These are phyloP conservation scores for Watsonalla binaria DNA, from an alignment of 2,888 invertebrate genomes.

Conservation along the genomic window DNA sequence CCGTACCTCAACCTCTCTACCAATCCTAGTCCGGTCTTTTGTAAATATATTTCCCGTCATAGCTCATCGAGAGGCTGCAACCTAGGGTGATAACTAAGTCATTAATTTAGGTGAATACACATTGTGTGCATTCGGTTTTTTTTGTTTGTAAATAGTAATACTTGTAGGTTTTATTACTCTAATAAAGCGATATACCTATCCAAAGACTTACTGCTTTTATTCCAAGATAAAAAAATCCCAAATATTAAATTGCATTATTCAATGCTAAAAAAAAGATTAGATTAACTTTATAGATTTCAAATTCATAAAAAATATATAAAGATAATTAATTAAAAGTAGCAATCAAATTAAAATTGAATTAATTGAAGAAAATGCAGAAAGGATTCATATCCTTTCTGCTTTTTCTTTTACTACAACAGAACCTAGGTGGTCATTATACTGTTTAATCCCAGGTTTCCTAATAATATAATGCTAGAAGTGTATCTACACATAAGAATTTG, in stretches of 20 bases:
- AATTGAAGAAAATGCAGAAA: too few species aligned
- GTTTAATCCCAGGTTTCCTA: too few species aligned
- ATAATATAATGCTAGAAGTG: too few species aligned
- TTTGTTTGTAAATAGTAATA: conserved; percentile 65
- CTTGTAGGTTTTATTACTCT: conserved; percentile 48
- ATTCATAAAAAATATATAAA: too few species aligned
- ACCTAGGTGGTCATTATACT: too few species aligned
- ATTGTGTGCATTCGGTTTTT: conserved; percentile 38
- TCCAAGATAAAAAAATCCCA: conserved; percentile 9
- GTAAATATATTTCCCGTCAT: conserved; percentile 63
- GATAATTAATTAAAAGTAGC: too few species aligned
- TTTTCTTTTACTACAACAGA: too few species aligned
- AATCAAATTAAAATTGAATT: too few species aligned
- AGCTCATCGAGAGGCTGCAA: conserved; percentile 76
- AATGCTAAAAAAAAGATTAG: background rate
- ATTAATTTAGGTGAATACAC: conserved; percentile 65
- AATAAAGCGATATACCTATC: conserved; percentile 50
- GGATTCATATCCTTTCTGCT: too few species aligned
- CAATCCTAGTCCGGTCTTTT: conserved; percentile 53
- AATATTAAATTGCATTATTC: background rate
- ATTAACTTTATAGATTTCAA: too few species aligned
- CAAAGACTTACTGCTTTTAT: conserved; percentile 50
- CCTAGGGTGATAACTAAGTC: conserved; percentile 77
- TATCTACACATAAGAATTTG: too few species aligned
- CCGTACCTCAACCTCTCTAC: conserved; percentile 29